A percentile compares a stretch with the other conserved stretches of the same genome.
Conservation (phyloP, 1,140 invertebrate genomes). For the Procambarus virginalis region DNA sequence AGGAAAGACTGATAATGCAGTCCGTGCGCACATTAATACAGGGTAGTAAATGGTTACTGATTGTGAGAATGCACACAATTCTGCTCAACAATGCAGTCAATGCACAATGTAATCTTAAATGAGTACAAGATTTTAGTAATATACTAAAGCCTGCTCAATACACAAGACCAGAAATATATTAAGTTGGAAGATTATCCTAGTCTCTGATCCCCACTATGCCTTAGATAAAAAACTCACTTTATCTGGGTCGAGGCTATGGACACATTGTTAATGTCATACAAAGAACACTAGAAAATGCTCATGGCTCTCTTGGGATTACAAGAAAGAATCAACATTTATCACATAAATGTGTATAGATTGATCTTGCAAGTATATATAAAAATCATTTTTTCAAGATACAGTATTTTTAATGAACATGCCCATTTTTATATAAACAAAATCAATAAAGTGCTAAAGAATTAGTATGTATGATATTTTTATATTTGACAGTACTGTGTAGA, state of each 20-base stretch:
- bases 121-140: background rate
- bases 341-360: background rate
- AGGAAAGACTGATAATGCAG: constrained; percentile 5
- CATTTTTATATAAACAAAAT: too few species aligned
- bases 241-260: constrained; percentile 43
- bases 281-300: background rate
- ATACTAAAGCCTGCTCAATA: background rate
- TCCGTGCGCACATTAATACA: background rate
- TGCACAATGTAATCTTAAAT: background rate
- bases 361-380: background rate
- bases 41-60: background rate
- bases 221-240: constrained; percentile 51
- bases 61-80: background rate
- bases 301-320: background rate
- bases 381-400: too few species aligned
- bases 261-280: background rate
- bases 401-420: too few species aligned
- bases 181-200: constrained; percentile 15
- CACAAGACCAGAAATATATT: background rate
- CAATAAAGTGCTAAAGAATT: too few species aligned
- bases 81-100: background rate
- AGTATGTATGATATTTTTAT: too few species aligned
- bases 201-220: constrained; percentile 43
- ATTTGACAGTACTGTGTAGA: too few species aligned
- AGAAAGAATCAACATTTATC: background rate